Conservation (phyloP, 2,797 vertebrate species). For the Melanotaenia pygmaea region DNA sequence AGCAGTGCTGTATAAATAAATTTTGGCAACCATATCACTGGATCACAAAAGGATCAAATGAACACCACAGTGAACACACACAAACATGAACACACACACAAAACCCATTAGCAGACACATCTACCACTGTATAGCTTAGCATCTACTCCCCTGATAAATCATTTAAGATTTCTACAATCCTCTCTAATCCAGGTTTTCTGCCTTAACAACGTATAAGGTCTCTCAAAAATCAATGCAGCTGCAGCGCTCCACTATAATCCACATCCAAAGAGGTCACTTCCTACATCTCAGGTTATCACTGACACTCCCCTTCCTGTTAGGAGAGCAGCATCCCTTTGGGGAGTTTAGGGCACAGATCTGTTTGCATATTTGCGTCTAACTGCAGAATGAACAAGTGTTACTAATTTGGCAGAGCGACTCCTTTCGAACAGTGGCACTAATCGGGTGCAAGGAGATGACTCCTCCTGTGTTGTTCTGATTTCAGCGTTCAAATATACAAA, state of each 20-base stretch:
- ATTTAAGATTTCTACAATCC: constrained; percentile 34
- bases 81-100: constrained; percentile 26
- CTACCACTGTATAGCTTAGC: not conserved
- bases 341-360: constrained; percentile 40
- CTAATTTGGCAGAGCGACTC: constrained; percentile 8
- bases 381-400: not conserved
- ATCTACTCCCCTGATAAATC: constrained; percentile 19
- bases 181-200: constrained; percentile 30
- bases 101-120: constrained; percentile 13
- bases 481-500: too few species aligned
- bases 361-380: not conserved
- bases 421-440: constrained; percentile 22
- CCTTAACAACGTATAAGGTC: constrained; percentile 9
- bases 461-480: too few species aligned
- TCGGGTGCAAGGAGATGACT: not conserved
- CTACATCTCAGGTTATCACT: constrained; percentile 64
- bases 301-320: constrained; percentile 71
- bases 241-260: constrained; percentile 51
- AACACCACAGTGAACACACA: constrained; percentile 31
- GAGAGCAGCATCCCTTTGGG: constrained; percentile 49
- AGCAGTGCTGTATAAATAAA: constrained; percentile 33
- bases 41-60: constrained; percentile 45
- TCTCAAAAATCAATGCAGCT: constrained; percentile 40
- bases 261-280: constrained; percentile 62
- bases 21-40: constrained; percentile 26